Conservation (phyloP, 2,797 vertebrate species). For the Mormyrops attenuatus region DNA sequence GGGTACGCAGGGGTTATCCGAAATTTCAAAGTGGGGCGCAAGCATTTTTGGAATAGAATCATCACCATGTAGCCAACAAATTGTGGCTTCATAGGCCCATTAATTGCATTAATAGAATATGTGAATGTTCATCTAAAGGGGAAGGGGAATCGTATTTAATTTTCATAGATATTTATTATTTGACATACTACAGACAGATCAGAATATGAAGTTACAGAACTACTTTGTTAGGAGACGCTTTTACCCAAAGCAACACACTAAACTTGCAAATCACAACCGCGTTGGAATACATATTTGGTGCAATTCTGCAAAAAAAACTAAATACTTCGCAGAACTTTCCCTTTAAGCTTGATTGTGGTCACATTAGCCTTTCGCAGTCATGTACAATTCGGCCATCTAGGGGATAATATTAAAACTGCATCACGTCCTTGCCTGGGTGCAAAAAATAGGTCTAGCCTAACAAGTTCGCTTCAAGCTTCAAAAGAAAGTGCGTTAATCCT, state of each 20-base stretch:
- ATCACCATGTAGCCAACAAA: neutral
- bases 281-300: neutral
- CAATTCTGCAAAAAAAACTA: neutral
- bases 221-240: neutral
- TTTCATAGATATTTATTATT: neutral
- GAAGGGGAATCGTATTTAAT: neutral
- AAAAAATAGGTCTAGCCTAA: neutral
- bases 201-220: neutral
- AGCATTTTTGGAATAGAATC: neutral
- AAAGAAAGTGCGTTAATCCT: neutral
- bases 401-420: neutral
- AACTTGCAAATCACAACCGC: neutral
- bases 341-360: neutral
- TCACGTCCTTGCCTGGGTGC: neutral
- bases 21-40: neutral
- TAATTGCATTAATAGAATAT: neutral
- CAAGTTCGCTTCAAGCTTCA: neutral
- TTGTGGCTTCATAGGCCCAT: neutral
- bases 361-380: neutral
- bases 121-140: neutral
- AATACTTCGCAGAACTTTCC: neutral
- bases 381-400: neutral
- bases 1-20: neutral
- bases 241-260: neutral
- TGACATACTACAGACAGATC: conserved; percentile 1